Conservation (phyloP, 2,113 vertebrate genomes). For the Pica pica region DNA sequence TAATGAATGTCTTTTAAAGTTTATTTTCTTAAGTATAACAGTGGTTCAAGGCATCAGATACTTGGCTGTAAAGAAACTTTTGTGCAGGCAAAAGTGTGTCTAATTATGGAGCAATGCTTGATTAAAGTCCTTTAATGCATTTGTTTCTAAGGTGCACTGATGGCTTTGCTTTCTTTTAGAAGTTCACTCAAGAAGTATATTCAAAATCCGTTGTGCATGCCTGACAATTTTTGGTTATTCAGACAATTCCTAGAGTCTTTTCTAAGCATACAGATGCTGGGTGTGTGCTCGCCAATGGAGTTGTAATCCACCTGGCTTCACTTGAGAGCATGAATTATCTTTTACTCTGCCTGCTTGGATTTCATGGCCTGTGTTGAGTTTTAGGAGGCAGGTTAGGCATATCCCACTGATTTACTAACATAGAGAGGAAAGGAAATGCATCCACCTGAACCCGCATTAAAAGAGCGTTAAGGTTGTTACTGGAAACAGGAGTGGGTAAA, state of each 20-base stretch:
- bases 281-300: background rate
- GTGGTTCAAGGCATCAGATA: background rate
- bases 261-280: background rate
- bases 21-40: constrained; percentile 41
- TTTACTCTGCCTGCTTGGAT: background rate
- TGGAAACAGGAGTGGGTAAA: background rate
- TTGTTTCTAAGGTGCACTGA: background rate
- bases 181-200: background rate
- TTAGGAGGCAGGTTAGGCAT: background rate
- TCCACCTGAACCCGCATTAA: background rate
- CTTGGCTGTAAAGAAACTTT: constrained; percentile 20
- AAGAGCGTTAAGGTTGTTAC: constrained; percentile 4
- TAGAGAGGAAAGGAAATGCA: background rate
- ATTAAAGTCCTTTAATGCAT: background rate
- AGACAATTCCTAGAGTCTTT: background rate
- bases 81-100: background rate
- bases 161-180: background rate
- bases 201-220: background rate
- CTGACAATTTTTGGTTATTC: background rate
- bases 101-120: background rate
- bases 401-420: background rate
- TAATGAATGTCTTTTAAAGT: constrained; percentile 27
- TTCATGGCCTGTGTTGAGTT: constrained; percentile 26
- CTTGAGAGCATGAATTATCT: constrained; percentile 4
- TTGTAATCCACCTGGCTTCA: constrained; percentile 17